Evolutionary conservation across 2,888 invertebrate genomes (phyloP), one percentile per base, ranked within the genome.

Genomic region (Cecidostiba fungosa): DNA sequence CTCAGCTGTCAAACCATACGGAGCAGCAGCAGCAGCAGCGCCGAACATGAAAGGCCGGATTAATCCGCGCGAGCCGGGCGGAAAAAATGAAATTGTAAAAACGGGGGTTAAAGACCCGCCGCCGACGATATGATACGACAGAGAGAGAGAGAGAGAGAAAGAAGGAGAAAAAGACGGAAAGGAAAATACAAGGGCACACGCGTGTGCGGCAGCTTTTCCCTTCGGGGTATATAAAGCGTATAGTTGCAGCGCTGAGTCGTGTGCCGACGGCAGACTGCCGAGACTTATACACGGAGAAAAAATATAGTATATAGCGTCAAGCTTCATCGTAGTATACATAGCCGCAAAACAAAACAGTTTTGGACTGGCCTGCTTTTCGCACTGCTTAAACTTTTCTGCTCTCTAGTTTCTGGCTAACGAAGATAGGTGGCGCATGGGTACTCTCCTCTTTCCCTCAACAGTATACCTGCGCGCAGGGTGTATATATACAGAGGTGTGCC

Each of bases 1-100:
- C 76, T 84, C 82, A 86, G 86, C 86, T 86, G 86, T 85, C 86
- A 85, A 86, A 86, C 77, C 76, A 62, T 29, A 59, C 54, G 54
- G 54, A 59, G 54, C 8, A 59, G 54, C n/a, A 69, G 78, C n/a
- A 69, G 78, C 43, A 39, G 78, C 84, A 26, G 39, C 73, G 77
- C 43, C 69, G 59, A 82, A 85, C 70, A 86, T 85, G 79, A 85
- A 82, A 85, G 82, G 50, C 76, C 86, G 82, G 84, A 85, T 82
- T 84, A 82, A 86, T 86, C 76, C 77, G 47, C 29, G 59, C 32
- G 66, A 69, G 59, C 78, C 32, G 39, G 54, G 59, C 54, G 70
- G 43, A 77, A 84, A 84, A 85, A 82, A 79, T 84, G 82, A 84
- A 84, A 86, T 86, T 80, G 77, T 86, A 73, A 84, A 84, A 84